Percentiles rank a stretch among this genome's conserved stretches.
These are phyloP conservation scores for Emys orbicularis DNA, from an alignment of 2,797 vertebrate genomes.

Conservation along the genomic window DNA sequence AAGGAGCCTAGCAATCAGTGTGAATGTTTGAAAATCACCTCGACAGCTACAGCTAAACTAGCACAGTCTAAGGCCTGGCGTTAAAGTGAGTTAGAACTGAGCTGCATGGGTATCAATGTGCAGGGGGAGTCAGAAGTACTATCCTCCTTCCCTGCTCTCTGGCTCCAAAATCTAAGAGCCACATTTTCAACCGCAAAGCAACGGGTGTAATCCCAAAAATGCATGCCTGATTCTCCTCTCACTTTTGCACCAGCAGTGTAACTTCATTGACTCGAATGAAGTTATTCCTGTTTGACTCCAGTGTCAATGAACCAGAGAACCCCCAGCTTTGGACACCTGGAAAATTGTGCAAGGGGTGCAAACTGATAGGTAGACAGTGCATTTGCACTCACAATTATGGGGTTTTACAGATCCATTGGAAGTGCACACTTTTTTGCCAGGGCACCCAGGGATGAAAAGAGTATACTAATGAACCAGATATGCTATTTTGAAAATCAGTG, in stretches of 20 bases:
- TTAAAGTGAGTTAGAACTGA: not conserved
- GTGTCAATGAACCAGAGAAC: not conserved
- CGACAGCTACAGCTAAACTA: not conserved
- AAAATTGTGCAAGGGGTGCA: not conserved
- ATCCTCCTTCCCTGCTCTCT: not conserved
- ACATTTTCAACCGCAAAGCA: not conserved
- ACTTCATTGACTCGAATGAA: not conserved
- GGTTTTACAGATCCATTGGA: not conserved
- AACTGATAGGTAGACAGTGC: not conserved
- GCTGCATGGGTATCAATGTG: rapidly evolving
- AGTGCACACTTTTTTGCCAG: not conserved
- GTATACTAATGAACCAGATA: rapidly evolving
- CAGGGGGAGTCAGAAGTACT: not conserved
- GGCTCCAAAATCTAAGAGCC: not conserved
- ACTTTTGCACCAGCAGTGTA: not conserved
- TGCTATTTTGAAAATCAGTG: not conserved
- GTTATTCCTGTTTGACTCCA: not conserved
- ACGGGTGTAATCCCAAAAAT: not conserved
- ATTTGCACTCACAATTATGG: not conserved
- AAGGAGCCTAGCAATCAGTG: not conserved
- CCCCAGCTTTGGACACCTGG: not conserved
- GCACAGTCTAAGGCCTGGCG: rapidly evolving
- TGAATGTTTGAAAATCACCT: not conserved
- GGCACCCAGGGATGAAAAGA: not conserved
- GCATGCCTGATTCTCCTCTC: not conserved